phyloP scores from a whole-genome alignment of 2,888 invertebrate genomes.

The Drosophila multiciliata region DNA sequence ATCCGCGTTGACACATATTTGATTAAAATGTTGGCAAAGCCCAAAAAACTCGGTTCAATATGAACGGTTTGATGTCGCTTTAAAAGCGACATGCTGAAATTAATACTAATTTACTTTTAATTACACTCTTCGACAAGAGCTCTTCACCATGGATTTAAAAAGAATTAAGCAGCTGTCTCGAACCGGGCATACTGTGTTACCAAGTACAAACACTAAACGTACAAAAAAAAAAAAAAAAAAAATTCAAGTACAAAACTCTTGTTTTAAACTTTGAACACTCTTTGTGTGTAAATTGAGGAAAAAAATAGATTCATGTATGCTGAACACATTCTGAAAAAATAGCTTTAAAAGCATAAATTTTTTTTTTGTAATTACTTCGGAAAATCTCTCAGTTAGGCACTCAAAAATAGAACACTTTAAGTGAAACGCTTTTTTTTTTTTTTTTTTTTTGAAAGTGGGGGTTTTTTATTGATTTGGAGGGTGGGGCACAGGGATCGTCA shows the following conservation, averaged over 20 bases:
- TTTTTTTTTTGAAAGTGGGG: not conserved
- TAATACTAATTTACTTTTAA: conserved; percentile 57
- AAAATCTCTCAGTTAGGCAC: not conserved
- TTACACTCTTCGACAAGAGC: conserved; percentile 32
- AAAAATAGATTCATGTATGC: not conserved
- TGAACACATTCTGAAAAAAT: not conserved
- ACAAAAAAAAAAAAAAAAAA: not conserved
- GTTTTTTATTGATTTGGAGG: conserved; percentile 33
- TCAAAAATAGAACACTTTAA: not conserved
- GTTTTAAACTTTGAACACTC: not conserved
- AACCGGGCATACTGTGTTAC: not conserved
- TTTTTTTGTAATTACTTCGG: not conserved
- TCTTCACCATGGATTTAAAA: conserved; percentile 9
- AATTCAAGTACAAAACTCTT: not conserved
- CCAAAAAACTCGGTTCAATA: conserved; percentile 11
- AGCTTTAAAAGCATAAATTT: not conserved
- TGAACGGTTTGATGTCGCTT: not conserved
- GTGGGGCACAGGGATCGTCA: not conserved
- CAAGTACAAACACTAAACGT: not conserved
- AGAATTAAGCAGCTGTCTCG: not conserved
- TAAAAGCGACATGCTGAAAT: conserved; percentile 23
- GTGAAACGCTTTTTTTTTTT: not conserved
- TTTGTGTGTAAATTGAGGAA: too few species aligned
- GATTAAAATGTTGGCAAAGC: conserved; percentile 62
- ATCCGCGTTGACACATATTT: conserved; percentile 72